Evolutionary conservation across 1,140 invertebrate genomes (phyloP), one percentile per base, ranked within the genome.

Genomic region (Bursaphelenchus mucronatus): DNA sequence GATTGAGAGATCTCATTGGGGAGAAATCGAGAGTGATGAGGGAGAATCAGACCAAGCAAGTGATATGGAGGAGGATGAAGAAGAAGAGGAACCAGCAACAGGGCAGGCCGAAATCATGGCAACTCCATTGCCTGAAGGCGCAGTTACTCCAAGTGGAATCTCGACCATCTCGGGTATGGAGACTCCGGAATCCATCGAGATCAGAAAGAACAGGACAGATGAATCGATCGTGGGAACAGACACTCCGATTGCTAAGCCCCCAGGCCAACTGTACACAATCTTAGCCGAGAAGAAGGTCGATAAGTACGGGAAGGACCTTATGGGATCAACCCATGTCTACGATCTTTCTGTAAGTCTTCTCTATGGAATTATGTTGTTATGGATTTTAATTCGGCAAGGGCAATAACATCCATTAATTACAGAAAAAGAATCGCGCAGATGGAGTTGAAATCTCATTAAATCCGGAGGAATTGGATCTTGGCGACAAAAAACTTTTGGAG

Each of bases 111-210:
- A 82, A 82, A 82, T 82, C 49, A 83, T 77, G 63, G 62, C 62
- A 7, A 79, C 76, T 19, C 78, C 76, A 15, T 71, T 72, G 19
- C 50, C 68, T 9, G 57, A 39, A 3, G 57, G 57, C 15, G 45
- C 57, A 45, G 89, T 91, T 0, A 98, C 94, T 21, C 95, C 95
- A 0, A 92, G 91, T 71, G 95, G 95, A 40, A 88, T 97, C 61
- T 89, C 91, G 40, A 94, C 92, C 50, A 89, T 97, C 58, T 92
- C 93, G 17, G 95, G 95, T 56, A 86, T 97, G 76, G 94, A 98
- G 84, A 99, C 94, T 0, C 95, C 95, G 0, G 94, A 97, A 79
- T 92, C 92, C 55, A 97, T 99, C 80, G 95, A 99, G 82, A 84
- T 99, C 45, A 86, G 95, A 56, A 99, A 99, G 84, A 90, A 91